Evolutionary conservation across 2,888 invertebrate genomes (phyloP).

Genomic region (Galerucella calmariensis): DNA sequence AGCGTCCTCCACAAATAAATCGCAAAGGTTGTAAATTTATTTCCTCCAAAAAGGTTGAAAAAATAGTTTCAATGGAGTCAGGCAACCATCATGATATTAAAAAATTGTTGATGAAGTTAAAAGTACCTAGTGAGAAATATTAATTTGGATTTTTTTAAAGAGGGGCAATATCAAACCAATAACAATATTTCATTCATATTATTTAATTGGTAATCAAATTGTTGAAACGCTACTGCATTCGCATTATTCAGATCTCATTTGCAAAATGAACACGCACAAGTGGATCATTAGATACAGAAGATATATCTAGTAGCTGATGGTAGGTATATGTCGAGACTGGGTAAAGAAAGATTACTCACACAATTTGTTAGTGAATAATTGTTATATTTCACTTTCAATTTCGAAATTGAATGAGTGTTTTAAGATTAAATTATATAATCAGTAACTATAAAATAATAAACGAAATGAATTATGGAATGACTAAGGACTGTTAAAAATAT

Average conservation of each 20-base stretch:
- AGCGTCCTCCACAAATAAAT: slow-evolving; percentile 5
- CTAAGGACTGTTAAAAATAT: too few relatives aligned
- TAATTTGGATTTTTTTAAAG: too few relatives aligned
- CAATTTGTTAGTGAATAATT: background rate
- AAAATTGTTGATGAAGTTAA: too few relatives aligned
- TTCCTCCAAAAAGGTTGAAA: background rate
- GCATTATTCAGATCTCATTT: background rate
- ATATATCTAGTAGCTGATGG: background rate
- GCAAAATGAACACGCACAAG: background rate
- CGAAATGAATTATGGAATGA: too few relatives aligned
- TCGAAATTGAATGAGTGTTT: background rate
- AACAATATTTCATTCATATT: too few relatives aligned
- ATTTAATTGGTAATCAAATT: too few relatives aligned
- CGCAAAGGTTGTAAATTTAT: background rate
- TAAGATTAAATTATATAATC: too few relatives aligned
- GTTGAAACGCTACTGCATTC: background rate
- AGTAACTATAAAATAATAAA: too few relatives aligned
- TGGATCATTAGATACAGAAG: slow-evolving; percentile 2
- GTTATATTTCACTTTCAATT: background rate
- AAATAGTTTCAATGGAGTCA: too few relatives aligned
- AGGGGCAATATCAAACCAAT: too few relatives aligned
- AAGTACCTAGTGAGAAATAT: too few relatives aligned
- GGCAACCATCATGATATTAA: too few relatives aligned
- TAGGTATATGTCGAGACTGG: background rate
- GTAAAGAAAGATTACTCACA: background rate